Evolutionary conservation across 2,113 vertebrate species (phyloP).

Genomic region (Paraplagusia blochii): DNA sequence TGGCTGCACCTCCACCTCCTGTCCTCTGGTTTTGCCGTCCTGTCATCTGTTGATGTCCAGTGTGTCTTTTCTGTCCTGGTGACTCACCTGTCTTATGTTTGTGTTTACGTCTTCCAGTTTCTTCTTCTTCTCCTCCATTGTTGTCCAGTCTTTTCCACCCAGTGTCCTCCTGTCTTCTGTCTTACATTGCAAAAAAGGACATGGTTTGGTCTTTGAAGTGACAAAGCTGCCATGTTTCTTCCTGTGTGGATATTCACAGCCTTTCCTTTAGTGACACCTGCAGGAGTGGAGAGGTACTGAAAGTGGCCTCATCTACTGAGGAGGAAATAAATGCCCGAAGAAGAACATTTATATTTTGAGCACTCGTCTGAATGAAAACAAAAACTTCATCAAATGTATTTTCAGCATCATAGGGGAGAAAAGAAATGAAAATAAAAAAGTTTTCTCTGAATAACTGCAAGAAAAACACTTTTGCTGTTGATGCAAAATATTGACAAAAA

Average conservation of each 20-base stretch:
- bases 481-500: too few species aligned
- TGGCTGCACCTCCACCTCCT: background rate
- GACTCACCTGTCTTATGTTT: background rate
- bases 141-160: background rate
- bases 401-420: too few species aligned
- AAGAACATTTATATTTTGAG: background rate
- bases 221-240: conserved; percentile 42
- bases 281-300: conserved; percentile 76
- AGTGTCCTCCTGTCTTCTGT: background rate
- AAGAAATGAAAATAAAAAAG: too few species aligned
- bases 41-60: conserved; percentile 4
- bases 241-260: conserved; percentile 69
- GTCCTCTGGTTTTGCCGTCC: background rate
- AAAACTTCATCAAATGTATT: too few species aligned
- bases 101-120: background rate
- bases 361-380: too few species aligned
- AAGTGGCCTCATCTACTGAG: background rate
- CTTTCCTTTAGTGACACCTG: conserved; percentile 74
- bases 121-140: background rate
- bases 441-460: too few species aligned
- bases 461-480: too few species aligned
- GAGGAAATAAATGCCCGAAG: background rate
- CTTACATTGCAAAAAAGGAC: conserved; percentile 69
- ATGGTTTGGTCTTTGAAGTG: conserved; percentile 65
- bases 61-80: background rate